A percentile compares a stretch with the other conserved stretches of the same genome.
phyloP scores from a whole-genome alignment of 2,888 invertebrate genomes.

The Xanthorhoe designata region DNA sequence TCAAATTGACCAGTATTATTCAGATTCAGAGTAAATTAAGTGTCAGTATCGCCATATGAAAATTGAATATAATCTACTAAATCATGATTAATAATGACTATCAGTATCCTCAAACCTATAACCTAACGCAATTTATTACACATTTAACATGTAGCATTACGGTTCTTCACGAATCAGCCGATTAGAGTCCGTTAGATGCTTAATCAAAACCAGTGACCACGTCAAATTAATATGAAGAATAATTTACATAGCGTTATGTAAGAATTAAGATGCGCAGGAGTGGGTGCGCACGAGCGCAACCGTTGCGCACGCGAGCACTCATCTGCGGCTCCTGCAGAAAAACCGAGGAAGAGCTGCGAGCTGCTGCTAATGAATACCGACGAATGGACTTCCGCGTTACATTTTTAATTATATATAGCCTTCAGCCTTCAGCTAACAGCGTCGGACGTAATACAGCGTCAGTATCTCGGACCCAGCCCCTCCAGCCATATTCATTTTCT shows the following conservation, averaged over 20 bases:
- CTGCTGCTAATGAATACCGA: conserved; percentile 76
- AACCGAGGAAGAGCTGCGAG: conserved; percentile 74
- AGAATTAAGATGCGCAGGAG: conserved; percentile 51
- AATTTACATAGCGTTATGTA: conserved; percentile 64
- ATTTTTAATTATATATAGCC: conserved; percentile 60
- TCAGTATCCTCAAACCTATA: not conserved
- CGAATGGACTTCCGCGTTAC: conserved; percentile 73
- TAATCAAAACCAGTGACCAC: conserved; percentile 61
- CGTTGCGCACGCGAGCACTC: conserved; percentile 33
- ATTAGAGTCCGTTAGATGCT: conserved; percentile 61
- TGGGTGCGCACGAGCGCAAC: conserved; percentile 65
- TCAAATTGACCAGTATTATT: no score
- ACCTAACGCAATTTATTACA: conserved; percentile 8
- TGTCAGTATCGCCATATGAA: not conserved
- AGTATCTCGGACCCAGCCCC: not conserved
- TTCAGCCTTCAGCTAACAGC: conserved; percentile 9
- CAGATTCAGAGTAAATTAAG: not conserved
- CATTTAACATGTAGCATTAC: conserved; percentile 8
- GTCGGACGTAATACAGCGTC: conserved; percentile 1
- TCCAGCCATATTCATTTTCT: not conserved
- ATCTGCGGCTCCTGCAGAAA: conserved; percentile 59
- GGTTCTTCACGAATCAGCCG: conserved; percentile 26
- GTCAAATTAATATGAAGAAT: conserved; percentile 55
- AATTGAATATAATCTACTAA: not conserved
- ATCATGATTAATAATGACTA: not conserved